Percentiles rank a stretch among this genome's conserved stretches.
These are phyloP conservation scores for Homalodisca vitripennis DNA, from an alignment of 1,140 invertebrate species.

Conservation along the genomic window DNA sequence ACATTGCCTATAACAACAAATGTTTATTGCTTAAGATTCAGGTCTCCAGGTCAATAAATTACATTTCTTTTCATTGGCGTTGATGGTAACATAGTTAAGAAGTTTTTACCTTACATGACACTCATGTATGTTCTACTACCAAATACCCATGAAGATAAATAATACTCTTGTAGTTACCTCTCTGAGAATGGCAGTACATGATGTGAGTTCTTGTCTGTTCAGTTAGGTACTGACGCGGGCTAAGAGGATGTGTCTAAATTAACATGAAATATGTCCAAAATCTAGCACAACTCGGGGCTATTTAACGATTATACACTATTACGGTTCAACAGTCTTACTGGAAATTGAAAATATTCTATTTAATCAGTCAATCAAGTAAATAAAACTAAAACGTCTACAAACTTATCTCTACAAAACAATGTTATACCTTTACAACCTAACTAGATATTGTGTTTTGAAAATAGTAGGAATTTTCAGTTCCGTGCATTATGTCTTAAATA, in stretches of 20 bases:
- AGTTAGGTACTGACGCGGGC: conserved; percentile 2
- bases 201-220: not conserved
- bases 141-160: too few relatives aligned
- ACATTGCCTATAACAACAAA: too few relatives aligned
- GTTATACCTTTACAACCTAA: conserved; percentile 28
- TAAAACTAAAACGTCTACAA: conserved; percentile 23
- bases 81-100: too few relatives aligned
- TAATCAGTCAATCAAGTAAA: conserved; percentile 32
- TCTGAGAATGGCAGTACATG: not conserved
- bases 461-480: conserved; percentile 31
- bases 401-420: conserved; percentile 27
- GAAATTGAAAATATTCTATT: conserved; percentile 27
- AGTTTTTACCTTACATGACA: too few relatives aligned
- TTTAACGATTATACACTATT: conserved; percentile 22
- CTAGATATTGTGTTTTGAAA: conserved; percentile 34
- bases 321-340: conserved; percentile 25
- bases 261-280: conserved; percentile 1
- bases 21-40: too few relatives aligned
- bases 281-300: conserved; percentile 23
- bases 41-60: too few relatives aligned
- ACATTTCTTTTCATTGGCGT: too few relatives aligned
- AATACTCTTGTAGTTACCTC: too few relatives aligned
- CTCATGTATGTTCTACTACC: too few relatives aligned
- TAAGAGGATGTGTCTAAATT: not conserved
- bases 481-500: conserved; percentile 32